These are phyloP conservation scores for Drosophila varians DNA, from an alignment of 1,140 invertebrate species.

Conservation along the genomic window DNA sequence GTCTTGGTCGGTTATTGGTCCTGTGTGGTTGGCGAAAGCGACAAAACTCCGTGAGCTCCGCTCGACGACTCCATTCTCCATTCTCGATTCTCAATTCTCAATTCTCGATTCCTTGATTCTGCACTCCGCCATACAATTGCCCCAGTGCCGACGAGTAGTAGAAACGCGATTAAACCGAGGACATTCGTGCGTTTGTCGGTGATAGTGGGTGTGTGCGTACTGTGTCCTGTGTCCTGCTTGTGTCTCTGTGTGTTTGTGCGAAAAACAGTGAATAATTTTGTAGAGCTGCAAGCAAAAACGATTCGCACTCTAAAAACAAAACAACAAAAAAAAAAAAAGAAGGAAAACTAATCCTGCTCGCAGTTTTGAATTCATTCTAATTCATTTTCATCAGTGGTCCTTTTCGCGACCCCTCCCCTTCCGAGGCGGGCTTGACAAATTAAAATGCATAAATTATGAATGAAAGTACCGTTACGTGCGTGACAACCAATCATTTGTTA, in stretches of 20 bases:
- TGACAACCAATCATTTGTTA: constrained; percentile 82
- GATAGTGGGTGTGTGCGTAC: constrained; percentile 2
- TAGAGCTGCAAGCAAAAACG: constrained; percentile 17
- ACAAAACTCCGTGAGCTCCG: constrained; percentile 53
- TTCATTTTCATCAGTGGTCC: constrained; percentile 28
- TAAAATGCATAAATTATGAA: constrained; percentile 83
- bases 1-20: constrained; percentile 80
- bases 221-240: constrained; percentile 4
- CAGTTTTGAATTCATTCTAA: constrained; percentile 11
- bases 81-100: constrained; percentile 13
- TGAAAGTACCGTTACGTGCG: constrained; percentile 81
- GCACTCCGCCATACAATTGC: constrained; percentile 5
- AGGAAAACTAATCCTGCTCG: background rate
- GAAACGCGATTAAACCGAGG: constrained; percentile 46
- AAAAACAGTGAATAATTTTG: constrained; percentile 16
- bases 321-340: constrained; percentile 8
- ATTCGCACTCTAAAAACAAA: constrained; percentile 6
- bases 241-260: constrained; percentile 18
- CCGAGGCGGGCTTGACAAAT: constrained; percentile 70
- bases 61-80: constrained; percentile 13
- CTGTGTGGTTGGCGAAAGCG: constrained; percentile 72
- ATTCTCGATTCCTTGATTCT: background rate
- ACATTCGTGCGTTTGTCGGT: constrained; percentile 24
- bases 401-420: constrained; percentile 1
- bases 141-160: constrained; percentile 39